A percentile compares a stretch with the other conserved stretches of the same genome.
Evolutionary conservation across 1,140 invertebrate genomes (phyloP).

Genomic region (Dolichoris vasculosae): DNA sequence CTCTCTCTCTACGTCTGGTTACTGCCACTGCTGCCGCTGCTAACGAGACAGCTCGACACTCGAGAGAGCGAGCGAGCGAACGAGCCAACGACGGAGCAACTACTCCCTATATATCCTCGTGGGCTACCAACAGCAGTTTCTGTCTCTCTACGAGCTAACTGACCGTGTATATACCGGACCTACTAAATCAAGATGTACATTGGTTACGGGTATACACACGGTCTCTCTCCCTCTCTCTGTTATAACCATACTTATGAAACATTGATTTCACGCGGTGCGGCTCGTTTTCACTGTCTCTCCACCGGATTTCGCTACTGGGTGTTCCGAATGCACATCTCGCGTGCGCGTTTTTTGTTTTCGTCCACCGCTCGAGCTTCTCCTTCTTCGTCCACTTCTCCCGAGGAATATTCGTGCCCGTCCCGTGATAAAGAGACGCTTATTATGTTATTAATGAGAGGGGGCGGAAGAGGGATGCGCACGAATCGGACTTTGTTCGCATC

Average conservation of each 20-base stretch:
- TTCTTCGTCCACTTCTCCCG: not conserved
- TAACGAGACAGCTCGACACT: constrained; percentile 72
- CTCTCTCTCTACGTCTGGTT: constrained; percentile 44
- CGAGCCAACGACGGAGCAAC: constrained; percentile 61
- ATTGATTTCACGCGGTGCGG: constrained; percentile 73
- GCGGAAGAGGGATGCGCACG: constrained; percentile 15
- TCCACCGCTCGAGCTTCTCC: not conserved
- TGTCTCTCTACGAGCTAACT: not conserved
- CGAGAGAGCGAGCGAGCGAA: constrained; percentile 56
- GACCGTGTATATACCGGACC: constrained; percentile 63
- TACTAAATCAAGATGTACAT: constrained; percentile 76
- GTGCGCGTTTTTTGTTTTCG: constrained; percentile 17
- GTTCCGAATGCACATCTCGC: constrained; percentile 54
- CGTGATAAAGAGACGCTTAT: constrained; percentile 53
- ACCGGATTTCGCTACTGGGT: constrained; percentile 63
- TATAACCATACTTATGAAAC: constrained; percentile 74
- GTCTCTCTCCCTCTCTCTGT: constrained; percentile 51
- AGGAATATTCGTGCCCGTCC: constrained; percentile 43
- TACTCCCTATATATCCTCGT: not conserved
- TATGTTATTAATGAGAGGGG: constrained; percentile 52
- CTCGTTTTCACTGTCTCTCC: constrained; percentile 57
- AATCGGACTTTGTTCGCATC: not conserved
- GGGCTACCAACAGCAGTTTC: constrained; percentile 7
- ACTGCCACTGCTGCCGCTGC: constrained; percentile 61
- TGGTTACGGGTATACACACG: constrained; percentile 72